phyloP scores from a whole-genome alignment of 2,113 vertebrate species.

The Hippocampus zosterae region DNA sequence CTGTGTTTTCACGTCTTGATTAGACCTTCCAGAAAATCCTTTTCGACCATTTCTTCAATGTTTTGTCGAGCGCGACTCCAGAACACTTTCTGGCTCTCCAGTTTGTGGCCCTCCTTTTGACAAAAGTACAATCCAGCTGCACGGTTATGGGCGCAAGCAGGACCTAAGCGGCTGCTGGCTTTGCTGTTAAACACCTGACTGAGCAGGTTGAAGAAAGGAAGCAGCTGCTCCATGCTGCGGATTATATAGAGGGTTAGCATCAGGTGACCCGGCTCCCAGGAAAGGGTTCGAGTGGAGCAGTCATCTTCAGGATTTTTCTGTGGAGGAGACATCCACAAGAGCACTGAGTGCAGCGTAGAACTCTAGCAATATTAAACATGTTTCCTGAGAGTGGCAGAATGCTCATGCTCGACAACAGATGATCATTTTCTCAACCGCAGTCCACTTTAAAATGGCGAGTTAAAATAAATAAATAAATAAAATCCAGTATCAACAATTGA shows the following conservation, averaged over 20 bases:
- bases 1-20: constrained; percentile 83
- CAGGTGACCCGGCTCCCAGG: constrained; percentile 91
- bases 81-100: constrained; percentile 91
- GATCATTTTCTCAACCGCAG: not conserved
- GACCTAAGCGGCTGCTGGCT: constrained; percentile 83
- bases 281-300: constrained; percentile 78
- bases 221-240: constrained; percentile 94
- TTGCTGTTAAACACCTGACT: constrained; percentile 97
- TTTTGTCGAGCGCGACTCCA: constrained; percentile 91
- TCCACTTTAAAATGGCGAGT: not conserved
- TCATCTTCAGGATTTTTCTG: constrained; percentile 97
- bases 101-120: constrained; percentile 82
- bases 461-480: not conserved
- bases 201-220: constrained; percentile 95
- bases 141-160: constrained; percentile 75
- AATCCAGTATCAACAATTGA: not conserved
- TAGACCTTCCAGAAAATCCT: constrained; percentile 94
- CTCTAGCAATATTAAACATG: not conserved
- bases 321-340: not conserved
- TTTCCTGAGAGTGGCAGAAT: not conserved
- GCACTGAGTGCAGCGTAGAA: not conserved
- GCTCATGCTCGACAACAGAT: not conserved
- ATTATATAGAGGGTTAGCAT: constrained; percentile 87
- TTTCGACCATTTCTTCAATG: constrained; percentile 98
- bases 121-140: constrained; percentile 75